phyloP scores from a whole-genome alignment of 1,140 invertebrate species.

The Drosophila repleta region DNA sequence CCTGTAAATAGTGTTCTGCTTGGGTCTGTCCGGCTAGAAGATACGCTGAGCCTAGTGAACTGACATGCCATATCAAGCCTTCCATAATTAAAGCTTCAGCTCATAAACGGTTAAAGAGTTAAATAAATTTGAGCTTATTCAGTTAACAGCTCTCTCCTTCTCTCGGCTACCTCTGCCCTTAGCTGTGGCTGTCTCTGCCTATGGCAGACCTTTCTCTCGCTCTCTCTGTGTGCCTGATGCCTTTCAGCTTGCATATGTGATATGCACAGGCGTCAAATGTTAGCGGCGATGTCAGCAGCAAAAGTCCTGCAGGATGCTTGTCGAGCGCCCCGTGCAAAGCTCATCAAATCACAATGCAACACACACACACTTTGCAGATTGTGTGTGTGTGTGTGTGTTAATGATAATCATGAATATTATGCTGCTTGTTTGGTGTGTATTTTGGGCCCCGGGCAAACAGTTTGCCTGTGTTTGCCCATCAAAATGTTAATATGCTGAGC shows the following conservation, averaged over 20 bases:
- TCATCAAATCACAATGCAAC: slow-evolving; percentile 43
- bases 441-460: slow-evolving; percentile 41
- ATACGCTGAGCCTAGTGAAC: too few relatives aligned
- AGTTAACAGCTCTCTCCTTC: not conserved
- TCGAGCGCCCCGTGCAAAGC: slow-evolving; percentile 27
- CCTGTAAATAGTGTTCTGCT: too few relatives aligned
- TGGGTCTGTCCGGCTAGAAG: too few relatives aligned
- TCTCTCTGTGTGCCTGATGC: slow-evolving; percentile 3
- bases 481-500: slow-evolving; percentile 64
- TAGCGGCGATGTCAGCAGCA: slow-evolving; percentile 45
- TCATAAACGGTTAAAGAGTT: not conserved
- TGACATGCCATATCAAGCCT: too few relatives aligned
- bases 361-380: not conserved
- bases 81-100: too few relatives aligned
- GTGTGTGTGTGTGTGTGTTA: slow-evolving; percentile 47
- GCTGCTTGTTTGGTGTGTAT: slow-evolving; percentile 53
- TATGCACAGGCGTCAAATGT: slow-evolving; percentile 57
- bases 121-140: not conserved
- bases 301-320: slow-evolving; percentile 37
- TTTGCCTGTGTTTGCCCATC: slow-evolving; percentile 61
- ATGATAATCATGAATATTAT: slow-evolving; percentile 78
- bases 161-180: not conserved
- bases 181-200: not conserved
- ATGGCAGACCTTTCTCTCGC: not conserved
- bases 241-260: slow-evolving; percentile 44